Conservation (phyloP, 2,888 invertebrate genomes). For the Acrocera orbiculus region DNA sequence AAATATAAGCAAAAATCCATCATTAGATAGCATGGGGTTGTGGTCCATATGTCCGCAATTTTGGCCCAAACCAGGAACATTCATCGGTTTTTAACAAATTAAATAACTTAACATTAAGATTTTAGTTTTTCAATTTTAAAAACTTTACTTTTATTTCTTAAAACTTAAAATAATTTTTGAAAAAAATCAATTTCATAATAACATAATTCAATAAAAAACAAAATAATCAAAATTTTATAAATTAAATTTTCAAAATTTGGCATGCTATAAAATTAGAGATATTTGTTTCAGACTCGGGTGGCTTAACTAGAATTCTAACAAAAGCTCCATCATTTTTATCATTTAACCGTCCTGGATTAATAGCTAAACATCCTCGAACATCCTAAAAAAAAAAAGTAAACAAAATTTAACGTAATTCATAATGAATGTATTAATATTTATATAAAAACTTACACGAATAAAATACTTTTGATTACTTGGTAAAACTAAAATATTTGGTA, state of each 20-base stretch:
- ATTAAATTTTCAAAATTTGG: slow-evolving; percentile 35
- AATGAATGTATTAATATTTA: neutral
- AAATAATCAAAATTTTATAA: too few species aligned
- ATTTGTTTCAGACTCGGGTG: slow-evolving; percentile 22
- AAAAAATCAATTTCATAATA: too few species aligned
- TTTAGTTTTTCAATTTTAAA: too few species aligned
- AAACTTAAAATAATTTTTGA: too few species aligned
- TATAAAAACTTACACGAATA: slow-evolving; percentile 42
- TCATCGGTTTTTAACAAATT: too few species aligned
- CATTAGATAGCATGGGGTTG: too few species aligned
- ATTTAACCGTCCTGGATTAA: slow-evolving; percentile 71
- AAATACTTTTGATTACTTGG: slow-evolving; percentile 77
- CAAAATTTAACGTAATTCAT: neutral
- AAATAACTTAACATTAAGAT: too few species aligned
- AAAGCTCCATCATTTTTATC: slow-evolving; percentile 62
- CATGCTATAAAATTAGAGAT: slow-evolving; percentile 32
- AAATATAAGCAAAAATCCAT: too few species aligned
- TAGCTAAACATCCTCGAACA: slow-evolving; percentile 55
- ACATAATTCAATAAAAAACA: too few species aligned
- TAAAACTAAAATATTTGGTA: slow-evolving; percentile 66
- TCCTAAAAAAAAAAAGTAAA: slow-evolving; percentile 37
- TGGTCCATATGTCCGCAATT: too few species aligned
- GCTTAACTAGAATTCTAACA: slow-evolving; percentile 44
- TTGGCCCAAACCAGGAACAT: too few species aligned
- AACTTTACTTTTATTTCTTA: too few species aligned